Evolutionary conservation across 2,888 invertebrate species (phyloP), one percentile per base, ranked within the genome.

Genomic region (Cephus spinipes): DNA sequence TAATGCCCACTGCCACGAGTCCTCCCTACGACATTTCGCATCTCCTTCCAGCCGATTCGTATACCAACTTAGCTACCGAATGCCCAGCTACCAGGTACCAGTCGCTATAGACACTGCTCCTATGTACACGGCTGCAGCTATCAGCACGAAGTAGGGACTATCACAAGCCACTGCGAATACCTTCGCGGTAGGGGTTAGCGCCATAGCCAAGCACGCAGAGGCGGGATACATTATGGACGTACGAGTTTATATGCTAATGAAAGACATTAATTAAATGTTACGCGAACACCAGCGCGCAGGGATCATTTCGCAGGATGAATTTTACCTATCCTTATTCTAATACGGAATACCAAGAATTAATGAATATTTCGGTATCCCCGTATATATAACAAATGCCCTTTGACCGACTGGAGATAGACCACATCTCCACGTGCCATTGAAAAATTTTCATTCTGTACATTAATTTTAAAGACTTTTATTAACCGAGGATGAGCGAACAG

Each of bases 281-380:
- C 83, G 83, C 85, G 84, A 82, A 80, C 80, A 55, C 55, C 55
- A 55, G 84, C 69, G 75, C 69, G 36, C 75, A 40, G 74, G 74
- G 71, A 32, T 71, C 33, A 71, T 31, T 33, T 33, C 71, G 71
- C 71, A 12, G 71, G 23, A 33, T 71, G 31, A 31, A 71, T 31
- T 33, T 71, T 33, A 31, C 71, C 71, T 33, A 71, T 33, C 74
- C 76, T 69, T 76, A 77, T 69, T 69, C 76, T 68, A 80, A 71
- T 76, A 89, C 90, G 90, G 91, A 90, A 90, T 91, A 90, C 90
- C 90, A 89, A 55, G 55, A 15, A 23, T 23, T 23, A 55, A 55
- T 55, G 55, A 55, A 9, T 55, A 55, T 23, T 55, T 55, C 55
- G 55, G 23, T 55, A 55, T 55, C 23, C 23, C 9, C 23, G 35